A percentile compares a stretch with the other conserved stretches of the same genome.
These are phyloP conservation scores for Euura lappo DNA, from an alignment of 1,140 invertebrate genomes.

Conservation along the genomic window DNA sequence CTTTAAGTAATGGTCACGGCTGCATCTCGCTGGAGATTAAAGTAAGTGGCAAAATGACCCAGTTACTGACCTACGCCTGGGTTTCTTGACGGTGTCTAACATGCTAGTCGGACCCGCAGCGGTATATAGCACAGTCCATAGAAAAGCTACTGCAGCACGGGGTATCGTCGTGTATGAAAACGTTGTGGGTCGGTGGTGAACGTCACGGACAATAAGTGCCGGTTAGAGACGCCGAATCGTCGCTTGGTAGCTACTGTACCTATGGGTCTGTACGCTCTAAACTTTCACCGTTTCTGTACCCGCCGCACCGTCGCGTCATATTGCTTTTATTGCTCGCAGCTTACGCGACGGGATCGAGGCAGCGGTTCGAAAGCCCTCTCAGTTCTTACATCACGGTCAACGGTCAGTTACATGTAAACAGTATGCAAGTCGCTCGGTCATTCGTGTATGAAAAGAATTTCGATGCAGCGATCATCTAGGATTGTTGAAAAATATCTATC, in stretches of 20 bases:
- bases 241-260: neutral
- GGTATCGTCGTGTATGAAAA: neutral
- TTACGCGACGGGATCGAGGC: neutral
- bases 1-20: neutral
- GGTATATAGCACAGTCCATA: neutral
- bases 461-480: too few species aligned
- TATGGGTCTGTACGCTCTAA: neutral
- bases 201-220: neutral
- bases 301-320: neutral
- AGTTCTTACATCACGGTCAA: too few species aligned
- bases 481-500: too few species aligned
- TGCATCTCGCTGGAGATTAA: neutral
- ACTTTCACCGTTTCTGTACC: constrained; percentile 5
- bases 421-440: too few species aligned
- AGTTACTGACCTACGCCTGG: neutral
- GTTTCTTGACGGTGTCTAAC: neutral
- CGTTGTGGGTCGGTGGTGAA: neutral
- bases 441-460: too few species aligned
- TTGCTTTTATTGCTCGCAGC: neutral
- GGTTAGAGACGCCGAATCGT: neutral
- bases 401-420: too few species aligned
- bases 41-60: neutral
- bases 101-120: neutral
- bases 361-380: too few species aligned
- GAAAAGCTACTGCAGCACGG: neutral